Percentiles rank a stretch among this genome's conserved stretches.
Evolutionary conservation across 2,888 invertebrate genomes (phyloP).

Genomic region (Drosophila affinis): DNA sequence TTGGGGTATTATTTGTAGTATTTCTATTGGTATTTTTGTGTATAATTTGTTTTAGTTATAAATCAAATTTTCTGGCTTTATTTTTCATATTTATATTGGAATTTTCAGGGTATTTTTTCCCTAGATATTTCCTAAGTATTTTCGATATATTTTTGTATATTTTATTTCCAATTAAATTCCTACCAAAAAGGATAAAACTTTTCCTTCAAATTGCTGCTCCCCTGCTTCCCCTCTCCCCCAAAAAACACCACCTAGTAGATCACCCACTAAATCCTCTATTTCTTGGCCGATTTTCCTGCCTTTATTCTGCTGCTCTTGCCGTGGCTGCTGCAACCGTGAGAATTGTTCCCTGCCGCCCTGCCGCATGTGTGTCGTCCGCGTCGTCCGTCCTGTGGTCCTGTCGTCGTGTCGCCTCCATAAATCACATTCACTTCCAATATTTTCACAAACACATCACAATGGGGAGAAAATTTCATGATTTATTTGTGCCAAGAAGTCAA

Average conservation of each 20-base stretch:
- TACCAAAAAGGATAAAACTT: too few relatives aligned
- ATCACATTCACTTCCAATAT: conserved; percentile 79
- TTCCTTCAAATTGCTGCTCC: too few relatives aligned
- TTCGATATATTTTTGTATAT: neutral
- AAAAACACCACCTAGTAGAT: neutral
- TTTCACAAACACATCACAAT: conserved; percentile 80
- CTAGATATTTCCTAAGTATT: too few relatives aligned
- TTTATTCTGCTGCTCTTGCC: conserved; percentile 16
- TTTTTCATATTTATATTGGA: too few relatives aligned
- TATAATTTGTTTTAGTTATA: too few relatives aligned
- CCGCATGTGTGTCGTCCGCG: conserved; percentile 29
- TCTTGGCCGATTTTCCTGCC: conserved; percentile 9
- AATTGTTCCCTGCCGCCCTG: conserved; percentile 35
- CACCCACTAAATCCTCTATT: conserved; percentile 8
- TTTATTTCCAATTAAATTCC: too few relatives aligned
- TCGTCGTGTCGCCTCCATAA: conserved; percentile 56
- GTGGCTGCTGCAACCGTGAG: conserved; percentile 29
- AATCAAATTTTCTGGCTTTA: too few relatives aligned
- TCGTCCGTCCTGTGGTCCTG: neutral
- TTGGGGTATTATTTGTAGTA: too few relatives aligned
- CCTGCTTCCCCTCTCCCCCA: too few relatives aligned
- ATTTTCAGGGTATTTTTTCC: too few relatives aligned
- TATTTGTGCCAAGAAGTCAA: conserved; percentile 80
- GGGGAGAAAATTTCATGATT: conserved; percentile 74
- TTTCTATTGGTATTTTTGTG: too few relatives aligned